Percentiles rank a stretch among this genome's conserved stretches.
Evolutionary conservation across 2,113 vertebrate genomes (phyloP).

Genomic region (Apodemus speciosus): DNA sequence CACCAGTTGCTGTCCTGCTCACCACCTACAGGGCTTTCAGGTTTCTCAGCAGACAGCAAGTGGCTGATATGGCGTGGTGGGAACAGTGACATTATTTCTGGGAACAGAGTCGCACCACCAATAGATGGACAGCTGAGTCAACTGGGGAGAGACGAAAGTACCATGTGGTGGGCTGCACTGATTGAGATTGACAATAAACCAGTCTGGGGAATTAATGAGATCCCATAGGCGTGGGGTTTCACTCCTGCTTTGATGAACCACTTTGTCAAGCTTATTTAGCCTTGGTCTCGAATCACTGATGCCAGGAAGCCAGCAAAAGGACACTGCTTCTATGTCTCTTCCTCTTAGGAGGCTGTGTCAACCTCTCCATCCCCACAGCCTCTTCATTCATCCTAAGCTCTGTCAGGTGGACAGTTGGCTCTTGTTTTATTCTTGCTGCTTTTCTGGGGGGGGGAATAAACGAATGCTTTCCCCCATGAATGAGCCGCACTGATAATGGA

Average conservation of each 20-base stretch:
- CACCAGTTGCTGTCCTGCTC: conserved; percentile 35
- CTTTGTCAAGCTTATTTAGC: conserved; percentile 78
- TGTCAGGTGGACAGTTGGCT: not conserved
- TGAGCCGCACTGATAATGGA: not conserved
- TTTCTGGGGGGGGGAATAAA: not conserved
- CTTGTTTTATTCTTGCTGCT: conserved; percentile 25
- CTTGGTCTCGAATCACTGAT: conserved; percentile 66
- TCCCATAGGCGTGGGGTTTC: conserved; percentile 42
- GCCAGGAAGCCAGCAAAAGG: conserved; percentile 35
- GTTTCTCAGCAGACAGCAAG: conserved; percentile 47
- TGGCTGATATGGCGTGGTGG: not conserved
- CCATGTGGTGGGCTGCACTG: not conserved
- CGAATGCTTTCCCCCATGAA: not conserved
- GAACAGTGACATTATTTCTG: conserved; percentile 66
- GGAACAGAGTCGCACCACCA: conserved; percentile 57
- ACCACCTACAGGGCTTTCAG: conserved; percentile 57
- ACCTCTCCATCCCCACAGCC: not conserved
- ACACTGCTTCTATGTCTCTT: not conserved
- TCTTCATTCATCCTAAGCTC: conserved; percentile 45
- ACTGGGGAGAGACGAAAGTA: conserved; percentile 51
- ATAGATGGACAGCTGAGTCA: conserved; percentile 38
- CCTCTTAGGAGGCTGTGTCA: conserved; percentile 1
- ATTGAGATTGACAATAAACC: conserved; percentile 67
- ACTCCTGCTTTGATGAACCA: conserved; percentile 69
- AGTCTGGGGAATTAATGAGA: conserved; percentile 72